Conservation (phyloP, 37 sponge, comb jelly and placozoan genomes). For the Hormiphora californensis region DNA sequence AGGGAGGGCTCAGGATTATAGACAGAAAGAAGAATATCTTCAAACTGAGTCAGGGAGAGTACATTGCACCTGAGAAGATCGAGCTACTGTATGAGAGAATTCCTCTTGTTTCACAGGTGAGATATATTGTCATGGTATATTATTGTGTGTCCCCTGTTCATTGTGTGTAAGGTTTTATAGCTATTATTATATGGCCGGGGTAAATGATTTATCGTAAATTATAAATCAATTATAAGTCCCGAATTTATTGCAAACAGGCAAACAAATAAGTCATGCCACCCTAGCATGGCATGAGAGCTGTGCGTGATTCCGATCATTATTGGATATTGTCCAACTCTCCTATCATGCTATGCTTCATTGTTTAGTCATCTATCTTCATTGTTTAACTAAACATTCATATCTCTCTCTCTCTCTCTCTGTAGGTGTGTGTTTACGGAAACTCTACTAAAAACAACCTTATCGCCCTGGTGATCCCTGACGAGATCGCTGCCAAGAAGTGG, state of each 20-base stretch:
- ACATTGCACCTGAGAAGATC: slow-evolving; percentile 94
- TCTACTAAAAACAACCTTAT: slow-evolving; percentile 27
- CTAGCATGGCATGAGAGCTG: too few species aligned
- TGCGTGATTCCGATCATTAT: too few species aligned
- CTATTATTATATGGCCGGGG: too few species aligned
- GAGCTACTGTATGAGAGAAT: slow-evolving; percentile 74
- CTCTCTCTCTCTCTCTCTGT: background rate
- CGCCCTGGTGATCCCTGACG: slow-evolving; percentile 80
- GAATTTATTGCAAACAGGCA: too few species aligned
- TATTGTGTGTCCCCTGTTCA: background rate
- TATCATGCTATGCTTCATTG: background rate
- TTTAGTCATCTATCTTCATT: background rate
- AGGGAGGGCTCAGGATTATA: slow-evolving; percentile 87
- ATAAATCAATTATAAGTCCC: too few species aligned
- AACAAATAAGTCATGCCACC: too few species aligned
- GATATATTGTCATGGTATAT: background rate
- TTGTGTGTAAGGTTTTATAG: too few species aligned
- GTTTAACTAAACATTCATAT: background rate
- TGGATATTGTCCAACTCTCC: too few species aligned
- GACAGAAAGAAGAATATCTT: slow-evolving; percentile 96
- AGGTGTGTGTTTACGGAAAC: slow-evolving; percentile 41
- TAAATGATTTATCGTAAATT: too few species aligned
- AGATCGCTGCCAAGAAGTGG: slow-evolving; percentile 67
- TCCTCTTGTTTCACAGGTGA: slow-evolving; percentile 71
- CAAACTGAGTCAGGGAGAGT: slow-evolving; percentile 91